These are phyloP conservation scores for Pygoscelis adeliae DNA, from an alignment of 2,113 vertebrate genomes.

Conservation along the genomic window DNA sequence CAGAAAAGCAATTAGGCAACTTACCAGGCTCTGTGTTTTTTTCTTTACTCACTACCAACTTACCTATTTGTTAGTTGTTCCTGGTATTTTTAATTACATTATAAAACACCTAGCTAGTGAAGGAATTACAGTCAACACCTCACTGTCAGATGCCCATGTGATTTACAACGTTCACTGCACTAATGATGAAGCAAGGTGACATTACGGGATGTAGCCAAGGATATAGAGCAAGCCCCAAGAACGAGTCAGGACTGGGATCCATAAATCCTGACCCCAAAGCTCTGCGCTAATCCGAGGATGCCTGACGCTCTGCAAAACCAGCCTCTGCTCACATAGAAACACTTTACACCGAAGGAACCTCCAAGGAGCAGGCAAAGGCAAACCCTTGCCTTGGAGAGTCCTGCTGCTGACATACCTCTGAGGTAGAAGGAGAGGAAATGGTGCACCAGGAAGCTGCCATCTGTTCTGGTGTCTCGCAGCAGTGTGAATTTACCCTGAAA, in stretches of 20 bases:
- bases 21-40: not conserved
- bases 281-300: accelerated
- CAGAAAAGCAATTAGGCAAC: not conserved
- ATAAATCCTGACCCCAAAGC: not conserved
- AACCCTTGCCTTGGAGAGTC: not conserved
- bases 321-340: not conserved
- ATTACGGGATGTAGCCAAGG: not conserved
- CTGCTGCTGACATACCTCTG: conserved; percentile 75
- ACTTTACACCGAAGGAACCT: accelerated
- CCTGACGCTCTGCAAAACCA: not conserved
- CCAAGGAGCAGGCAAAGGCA: not conserved
- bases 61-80: not conserved
- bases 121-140: not conserved
- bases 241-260: not conserved
- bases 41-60: not conserved
- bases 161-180: not conserved
- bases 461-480: conserved; percentile 82
- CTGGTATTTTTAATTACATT: not conserved
- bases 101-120: not conserved
- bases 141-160: not conserved
- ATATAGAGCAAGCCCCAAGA: not conserved
- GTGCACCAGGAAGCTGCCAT: conserved; percentile 92
- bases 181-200: accelerated
- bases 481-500: conserved; percentile 83
- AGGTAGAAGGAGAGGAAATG: conserved; percentile 95